phyloP scores from a whole-genome alignment of 1,140 invertebrate species.

The Protaetia brevitarsis region DNA sequence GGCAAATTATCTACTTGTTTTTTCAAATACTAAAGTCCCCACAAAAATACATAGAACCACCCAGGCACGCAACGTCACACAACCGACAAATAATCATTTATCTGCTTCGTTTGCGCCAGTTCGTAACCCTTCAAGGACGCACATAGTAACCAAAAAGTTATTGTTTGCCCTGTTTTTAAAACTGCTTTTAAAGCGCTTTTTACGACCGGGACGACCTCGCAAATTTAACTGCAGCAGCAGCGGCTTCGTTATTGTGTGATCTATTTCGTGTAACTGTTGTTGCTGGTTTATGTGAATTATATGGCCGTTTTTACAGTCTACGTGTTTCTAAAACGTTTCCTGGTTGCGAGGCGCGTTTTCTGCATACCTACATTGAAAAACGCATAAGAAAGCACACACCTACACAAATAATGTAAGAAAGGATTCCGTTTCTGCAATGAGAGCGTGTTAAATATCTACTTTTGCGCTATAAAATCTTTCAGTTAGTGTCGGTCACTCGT shows the following conservation, averaged over 20 bases:
- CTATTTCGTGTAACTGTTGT: constrained; percentile 12
- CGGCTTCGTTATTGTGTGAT: constrained; percentile 4
- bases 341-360: not conserved
- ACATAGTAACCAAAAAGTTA: not conserved
- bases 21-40: too few relatives aligned
- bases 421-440: too few relatives aligned
- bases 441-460: too few relatives aligned
- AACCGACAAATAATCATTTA: not conserved
- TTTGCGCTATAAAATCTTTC: too few relatives aligned
- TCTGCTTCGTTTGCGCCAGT: not conserved
- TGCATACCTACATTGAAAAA: not conserved
- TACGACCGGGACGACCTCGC: not conserved
- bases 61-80: not conserved
- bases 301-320: constrained; percentile 5
- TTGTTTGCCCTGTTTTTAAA: not conserved
- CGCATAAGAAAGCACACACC: not conserved
- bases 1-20: too few relatives aligned
- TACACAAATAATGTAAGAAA: not conserved
- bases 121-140: constrained; percentile 1
- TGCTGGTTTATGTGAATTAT: not conserved
- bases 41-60: too few relatives aligned
- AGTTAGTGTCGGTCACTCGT: too few relatives aligned
- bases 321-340: not conserved
- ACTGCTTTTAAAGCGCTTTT: not conserved
- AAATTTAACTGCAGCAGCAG: constrained; percentile 2